phyloP scores from a whole-genome alignment of 1,140 invertebrate genomes.

The Orius insidiosus region DNA sequence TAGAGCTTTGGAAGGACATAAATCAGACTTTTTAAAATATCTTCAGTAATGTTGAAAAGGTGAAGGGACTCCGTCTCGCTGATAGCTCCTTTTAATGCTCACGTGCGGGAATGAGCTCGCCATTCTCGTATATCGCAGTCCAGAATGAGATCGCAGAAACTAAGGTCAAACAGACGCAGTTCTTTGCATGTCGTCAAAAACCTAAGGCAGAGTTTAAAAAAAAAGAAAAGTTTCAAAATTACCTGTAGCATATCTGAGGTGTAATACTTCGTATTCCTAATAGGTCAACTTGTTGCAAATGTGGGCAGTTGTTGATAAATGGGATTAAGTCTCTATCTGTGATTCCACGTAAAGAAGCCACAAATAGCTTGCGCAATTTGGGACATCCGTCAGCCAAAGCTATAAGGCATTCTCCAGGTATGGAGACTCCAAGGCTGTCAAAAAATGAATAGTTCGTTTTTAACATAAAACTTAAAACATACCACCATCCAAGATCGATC shows the following conservation, averaged over 20 bases:
- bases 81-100: slow-evolving; percentile 38
- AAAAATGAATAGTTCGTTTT: slow-evolving; percentile 1
- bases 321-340: slow-evolving; percentile 56
- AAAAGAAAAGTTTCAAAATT: slow-evolving; percentile 7
- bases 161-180: slow-evolving; percentile 61
- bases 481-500: slow-evolving; percentile 83
- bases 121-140: slow-evolving; percentile 44
- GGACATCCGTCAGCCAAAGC: slow-evolving; percentile 35
- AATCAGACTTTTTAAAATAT: too few relatives aligned
- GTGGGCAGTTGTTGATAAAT: slow-evolving; percentile 41
- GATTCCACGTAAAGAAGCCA: slow-evolving; percentile 57
- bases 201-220: slow-evolving; percentile 30
- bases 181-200: slow-evolving; percentile 43
- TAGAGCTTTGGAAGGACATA: too few relatives aligned
- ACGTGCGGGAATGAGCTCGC: slow-evolving; percentile 40
- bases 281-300: slow-evolving; percentile 62
- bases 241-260: slow-evolving; percentile 42
- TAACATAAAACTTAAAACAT: slow-evolving; percentile 29
- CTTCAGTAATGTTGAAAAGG: slow-evolving; percentile 9
- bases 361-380: slow-evolving; percentile 53
- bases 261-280: slow-evolving; percentile 60
- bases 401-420: slow-evolving; percentile 31
- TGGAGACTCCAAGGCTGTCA: slow-evolving; percentile 29
- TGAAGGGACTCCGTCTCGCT: slow-evolving; percentile 15
- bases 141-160: slow-evolving; percentile 65